Conservation (phyloP, 2,888 invertebrate genomes). For the Chrysolina americana region DNA sequence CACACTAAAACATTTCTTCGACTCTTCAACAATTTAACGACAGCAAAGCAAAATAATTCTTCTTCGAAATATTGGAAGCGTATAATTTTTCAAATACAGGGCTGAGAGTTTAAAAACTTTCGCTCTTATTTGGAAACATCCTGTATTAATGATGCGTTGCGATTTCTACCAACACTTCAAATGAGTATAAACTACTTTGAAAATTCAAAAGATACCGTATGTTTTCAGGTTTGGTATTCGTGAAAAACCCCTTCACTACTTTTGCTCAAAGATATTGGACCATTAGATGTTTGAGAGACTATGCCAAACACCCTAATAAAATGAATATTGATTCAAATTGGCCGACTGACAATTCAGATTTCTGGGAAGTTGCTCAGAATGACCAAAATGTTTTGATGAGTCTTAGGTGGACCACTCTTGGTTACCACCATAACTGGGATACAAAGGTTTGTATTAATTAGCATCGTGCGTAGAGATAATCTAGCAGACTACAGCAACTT, state of each 20-base stretch:
- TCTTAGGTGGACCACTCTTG: constrained; percentile 95
- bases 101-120: too few relatives aligned
- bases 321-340: constrained; percentile 76
- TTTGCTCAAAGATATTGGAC: constrained; percentile 89
- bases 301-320: constrained; percentile 81
- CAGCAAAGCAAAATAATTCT: too few relatives aligned
- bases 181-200: too few relatives aligned
- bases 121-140: too few relatives aligned
- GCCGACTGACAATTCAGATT: constrained; percentile 69
- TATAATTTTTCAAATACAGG: too few relatives aligned
- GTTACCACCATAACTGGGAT: constrained; percentile 99
- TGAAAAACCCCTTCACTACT: constrained; percentile 86
- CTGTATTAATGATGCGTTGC: too few relatives aligned
- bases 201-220: constrained; percentile 56
- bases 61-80: too few relatives aligned
- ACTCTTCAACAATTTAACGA: too few relatives aligned
- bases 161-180: too few relatives aligned
- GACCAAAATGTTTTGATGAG: constrained; percentile 66
- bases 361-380: constrained; percentile 77
- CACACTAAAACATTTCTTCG: too few relatives aligned
- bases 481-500: neutral
- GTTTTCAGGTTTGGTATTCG: constrained; percentile 79
- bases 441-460: constrained; percentile 79
- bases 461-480: neutral
- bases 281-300: constrained; percentile 81